phyloP scores from a whole-genome alignment of 2,888 invertebrate genomes.

The Drosophila pseudotakahashii region DNA sequence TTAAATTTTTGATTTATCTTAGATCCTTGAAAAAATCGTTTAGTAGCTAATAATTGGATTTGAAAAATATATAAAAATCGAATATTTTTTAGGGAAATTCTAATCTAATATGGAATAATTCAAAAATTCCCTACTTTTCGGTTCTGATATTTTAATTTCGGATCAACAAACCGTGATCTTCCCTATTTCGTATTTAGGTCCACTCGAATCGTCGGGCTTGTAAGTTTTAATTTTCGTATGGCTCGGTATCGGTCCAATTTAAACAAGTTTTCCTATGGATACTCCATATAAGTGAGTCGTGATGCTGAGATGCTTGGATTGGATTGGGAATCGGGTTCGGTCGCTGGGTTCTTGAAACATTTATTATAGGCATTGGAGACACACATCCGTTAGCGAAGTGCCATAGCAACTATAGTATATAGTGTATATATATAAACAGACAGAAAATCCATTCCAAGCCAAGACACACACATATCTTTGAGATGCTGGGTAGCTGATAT shows the following conservation, averaged over 20 bases:
- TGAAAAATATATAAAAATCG: no score
- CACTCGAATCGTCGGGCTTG: conserved; percentile 24
- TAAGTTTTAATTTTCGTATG: conserved; percentile 28
- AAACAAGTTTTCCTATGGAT: conserved; percentile 63
- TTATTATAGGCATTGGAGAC: conserved; percentile 43
- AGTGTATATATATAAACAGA: conserved; percentile 26
- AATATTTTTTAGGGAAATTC: no score
- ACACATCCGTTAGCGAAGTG: conserved; percentile 58
- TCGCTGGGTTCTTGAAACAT: conserved; percentile 49
- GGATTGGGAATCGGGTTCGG: conserved; percentile 38
- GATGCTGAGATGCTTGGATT: conserved; percentile 25
- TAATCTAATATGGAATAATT: no score
- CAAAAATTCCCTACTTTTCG: no score
- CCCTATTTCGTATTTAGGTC: conserved; percentile 3
- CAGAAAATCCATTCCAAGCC: conserved; percentile 56
- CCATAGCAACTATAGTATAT: conserved; percentile 51
- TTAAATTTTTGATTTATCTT: no score
- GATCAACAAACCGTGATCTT: not conserved
- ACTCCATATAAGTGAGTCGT: conserved; percentile 38
- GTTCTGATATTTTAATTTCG: not conserved
- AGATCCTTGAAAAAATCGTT: no score
- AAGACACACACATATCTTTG: conserved; percentile 59
- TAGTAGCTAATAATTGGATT: no score
- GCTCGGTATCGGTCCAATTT: conserved; percentile 47
- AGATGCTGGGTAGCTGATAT: conserved; percentile 74